These are phyloP conservation scores for Scaptomyza reducta DNA, from an alignment of 2,888 invertebrate genomes.

Conservation along the genomic window DNA sequence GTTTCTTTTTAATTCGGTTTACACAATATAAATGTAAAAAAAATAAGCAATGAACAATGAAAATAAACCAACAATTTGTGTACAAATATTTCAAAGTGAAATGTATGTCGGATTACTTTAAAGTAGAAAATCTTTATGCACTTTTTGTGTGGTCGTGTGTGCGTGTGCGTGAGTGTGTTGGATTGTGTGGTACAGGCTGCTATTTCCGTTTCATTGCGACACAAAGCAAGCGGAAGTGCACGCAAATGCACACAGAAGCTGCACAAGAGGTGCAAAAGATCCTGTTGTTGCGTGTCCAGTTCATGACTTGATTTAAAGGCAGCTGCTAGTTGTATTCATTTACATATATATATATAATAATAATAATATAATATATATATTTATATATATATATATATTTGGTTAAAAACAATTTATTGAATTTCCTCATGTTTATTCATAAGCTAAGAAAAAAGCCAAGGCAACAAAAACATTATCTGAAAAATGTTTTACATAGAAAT, in stretches of 20 bases:
- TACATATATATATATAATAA: no score
- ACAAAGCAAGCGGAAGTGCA: slow-evolving; percentile 53
- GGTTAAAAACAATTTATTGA: slow-evolving; percentile 2
- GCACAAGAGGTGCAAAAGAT: slow-evolving; percentile 12
- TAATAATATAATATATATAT: no score
- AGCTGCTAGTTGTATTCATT: slow-evolving; percentile 11
- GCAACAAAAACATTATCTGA: neutral
- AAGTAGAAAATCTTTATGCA: slow-evolving; percentile 19
- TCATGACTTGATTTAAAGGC: slow-evolving; percentile 24
- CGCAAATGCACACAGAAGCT: slow-evolving; percentile 37
- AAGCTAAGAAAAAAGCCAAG: neutral
- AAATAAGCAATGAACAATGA: slow-evolving; percentile 8
- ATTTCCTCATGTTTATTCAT: slow-evolving; percentile 1
- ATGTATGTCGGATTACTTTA: slow-evolving; percentile 8
- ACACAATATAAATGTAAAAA: slow-evolving; percentile 52
- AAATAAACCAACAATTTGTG: slow-evolving; percentile 13
- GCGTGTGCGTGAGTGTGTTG: slow-evolving; percentile 1
- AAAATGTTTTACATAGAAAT: no score
- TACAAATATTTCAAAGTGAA: slow-evolving; percentile 7
- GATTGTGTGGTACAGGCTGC: slow-evolving; percentile 22
- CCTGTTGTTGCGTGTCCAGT: slow-evolving; percentile 2
- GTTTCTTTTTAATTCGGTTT: slow-evolving; percentile 22
- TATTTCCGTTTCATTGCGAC: slow-evolving; percentile 48
- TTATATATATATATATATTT: slow-evolving; percentile 12
- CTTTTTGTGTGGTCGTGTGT: slow-evolving; percentile 1